Evolutionary conservation across 2,888 invertebrate genomes (phyloP).

Genomic region (Heliconius aoede): DNA sequence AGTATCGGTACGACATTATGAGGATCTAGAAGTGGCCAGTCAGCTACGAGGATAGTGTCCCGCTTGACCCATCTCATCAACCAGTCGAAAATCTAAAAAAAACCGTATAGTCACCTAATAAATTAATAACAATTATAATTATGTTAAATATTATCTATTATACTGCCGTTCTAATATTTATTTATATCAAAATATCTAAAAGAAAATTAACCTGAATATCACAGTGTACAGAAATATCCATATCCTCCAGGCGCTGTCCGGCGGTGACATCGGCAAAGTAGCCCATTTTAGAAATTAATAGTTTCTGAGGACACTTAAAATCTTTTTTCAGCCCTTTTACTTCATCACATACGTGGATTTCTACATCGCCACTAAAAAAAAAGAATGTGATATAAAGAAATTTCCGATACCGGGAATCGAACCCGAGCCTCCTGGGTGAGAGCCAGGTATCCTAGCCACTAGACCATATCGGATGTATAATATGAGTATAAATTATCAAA

Average conservation of each 20-base stretch:
- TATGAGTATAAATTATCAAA: not conserved
- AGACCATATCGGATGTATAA: constrained; percentile 40
- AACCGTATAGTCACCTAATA: not conserved
- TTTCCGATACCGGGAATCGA: constrained; percentile 88
- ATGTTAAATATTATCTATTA: too few relatives aligned
- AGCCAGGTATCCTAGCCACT: constrained; percentile 47
- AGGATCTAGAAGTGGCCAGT: constrained; percentile 89
- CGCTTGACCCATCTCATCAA: constrained; percentile 97
- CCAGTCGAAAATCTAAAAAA: constrained; percentile 94
- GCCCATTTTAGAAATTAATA: constrained; percentile 95
- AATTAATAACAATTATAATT: too few relatives aligned
- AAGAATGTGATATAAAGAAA: constrained; percentile 12
- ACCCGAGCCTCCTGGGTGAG: constrained; percentile 85
- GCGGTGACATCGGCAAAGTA: constrained; percentile 96
- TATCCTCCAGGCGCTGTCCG: constrained; percentile 92
- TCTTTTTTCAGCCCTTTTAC: constrained; percentile 94
- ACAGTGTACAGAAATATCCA: constrained; percentile 98
- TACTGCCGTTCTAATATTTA: too few relatives aligned
- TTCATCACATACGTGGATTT: constrained; percentile 98
- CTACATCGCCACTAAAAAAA: constrained; percentile 88
- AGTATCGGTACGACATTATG: constrained; percentile 95
- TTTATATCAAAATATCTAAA: not conserved
- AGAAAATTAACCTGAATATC: constrained; percentile 88
- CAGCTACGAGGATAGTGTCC: constrained; percentile 85
- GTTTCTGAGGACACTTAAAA: constrained; percentile 93